A percentile compares a stretch with the other conserved stretches of the same genome.
phyloP scores from a whole-genome alignment of 1,140 invertebrate genomes.

The Drepana arcuata region DNA sequence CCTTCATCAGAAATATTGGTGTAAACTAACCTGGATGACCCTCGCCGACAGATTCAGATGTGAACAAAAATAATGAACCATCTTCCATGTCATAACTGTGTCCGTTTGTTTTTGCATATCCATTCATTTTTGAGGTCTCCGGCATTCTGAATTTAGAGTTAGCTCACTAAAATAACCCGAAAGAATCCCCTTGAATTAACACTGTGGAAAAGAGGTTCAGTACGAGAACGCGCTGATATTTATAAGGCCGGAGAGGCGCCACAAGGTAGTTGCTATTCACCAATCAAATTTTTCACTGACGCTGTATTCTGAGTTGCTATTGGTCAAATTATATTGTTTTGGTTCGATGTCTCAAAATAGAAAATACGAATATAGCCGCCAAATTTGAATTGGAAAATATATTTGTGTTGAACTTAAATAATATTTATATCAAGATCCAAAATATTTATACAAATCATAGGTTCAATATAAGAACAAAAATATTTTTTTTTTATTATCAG shows the following conservation, averaged over 20 bases:
- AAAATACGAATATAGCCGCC: conserved; percentile 9
- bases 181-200: conserved; percentile 56
- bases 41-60: conserved; percentile 98
- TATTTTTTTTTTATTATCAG: neutral
- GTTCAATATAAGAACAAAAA: conserved; percentile 1
- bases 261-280: conserved; percentile 28
- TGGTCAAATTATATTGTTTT: conserved; percentile 57
- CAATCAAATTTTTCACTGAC: conserved; percentile 39
- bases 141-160: conserved; percentile 77
- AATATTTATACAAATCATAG: no score
- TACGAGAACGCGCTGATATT: conserved; percentile 52
- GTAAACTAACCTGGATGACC: conserved; percentile 92
- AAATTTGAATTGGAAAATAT: no score
- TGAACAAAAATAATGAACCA: conserved; percentile 95
- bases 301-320: conserved; percentile 22
- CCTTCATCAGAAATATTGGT: conserved; percentile 27
- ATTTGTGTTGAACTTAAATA: no score
- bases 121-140: conserved; percentile 82
- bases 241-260: conserved; percentile 60
- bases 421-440: no score
- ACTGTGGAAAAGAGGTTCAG: conserved; percentile 68
- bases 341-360: conserved; percentile 34
- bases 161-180: conserved; percentile 68
- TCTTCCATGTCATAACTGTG: conserved; percentile 84
- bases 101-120: conserved; percentile 80